phyloP scores from a whole-genome alignment of 37 sponge, comb jelly and placozoan species.

The Eunapius fragilis region DNA sequence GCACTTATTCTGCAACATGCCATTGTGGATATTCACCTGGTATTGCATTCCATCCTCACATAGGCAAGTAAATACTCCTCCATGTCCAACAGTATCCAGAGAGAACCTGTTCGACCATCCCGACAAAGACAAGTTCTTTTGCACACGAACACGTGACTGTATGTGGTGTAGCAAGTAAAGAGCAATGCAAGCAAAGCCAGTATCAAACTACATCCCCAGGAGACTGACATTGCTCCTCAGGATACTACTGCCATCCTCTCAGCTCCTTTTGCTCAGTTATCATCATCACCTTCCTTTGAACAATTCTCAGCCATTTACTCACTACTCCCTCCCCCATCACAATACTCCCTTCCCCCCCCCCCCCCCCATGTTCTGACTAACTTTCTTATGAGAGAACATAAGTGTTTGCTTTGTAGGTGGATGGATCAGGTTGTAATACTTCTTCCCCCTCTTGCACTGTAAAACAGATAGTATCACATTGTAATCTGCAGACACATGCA shows the following conservation, averaged over 20 bases:
- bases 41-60: constrained; percentile 15
- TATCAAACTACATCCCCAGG: too few relatives aligned
- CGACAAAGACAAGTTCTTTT: not conserved
- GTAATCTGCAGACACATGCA: too few relatives aligned
- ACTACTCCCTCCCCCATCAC: too few relatives aligned
- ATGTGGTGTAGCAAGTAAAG: not conserved
- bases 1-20: too few relatives aligned
- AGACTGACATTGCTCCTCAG: not conserved
- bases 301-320: not conserved
- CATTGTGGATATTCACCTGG: constrained; percentile 16
- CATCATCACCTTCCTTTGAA: not conserved
- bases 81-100: constrained; percentile 75
- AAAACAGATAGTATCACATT: too few relatives aligned
- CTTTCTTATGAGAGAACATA: constrained; percentile 38
- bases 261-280: not conserved
- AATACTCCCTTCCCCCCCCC: not conserved
- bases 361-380: not conserved
- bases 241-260: too few relatives aligned
- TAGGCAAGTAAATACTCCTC: constrained; percentile 48
- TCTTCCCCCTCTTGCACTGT: not conserved
- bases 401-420: constrained; percentile 5
- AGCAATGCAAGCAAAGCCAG: not conserved
- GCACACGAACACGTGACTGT: not conserved
- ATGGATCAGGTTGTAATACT: not conserved
- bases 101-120: constrained; percentile 77